Conservation (phyloP, 2,113 vertebrate species). For the Todiramphus chloris region DNA sequence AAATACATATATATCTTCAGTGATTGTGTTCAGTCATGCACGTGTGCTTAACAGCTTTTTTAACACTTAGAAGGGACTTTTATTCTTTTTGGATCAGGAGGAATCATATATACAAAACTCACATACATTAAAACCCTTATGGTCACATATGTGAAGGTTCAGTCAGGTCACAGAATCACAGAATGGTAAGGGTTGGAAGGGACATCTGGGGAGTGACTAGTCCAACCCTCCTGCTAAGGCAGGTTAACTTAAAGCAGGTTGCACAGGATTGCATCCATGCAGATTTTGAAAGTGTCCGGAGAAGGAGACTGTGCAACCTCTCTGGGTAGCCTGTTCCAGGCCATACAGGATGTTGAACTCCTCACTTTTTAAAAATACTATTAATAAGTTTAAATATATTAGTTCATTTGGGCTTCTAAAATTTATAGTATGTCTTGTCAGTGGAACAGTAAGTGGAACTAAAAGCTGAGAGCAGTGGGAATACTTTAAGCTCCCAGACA, state of each 20-base stretch:
- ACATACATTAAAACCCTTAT: not conserved
- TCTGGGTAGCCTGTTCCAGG: no score
- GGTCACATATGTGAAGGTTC: not conserved
- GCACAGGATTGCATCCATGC: no score
- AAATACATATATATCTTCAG: not conserved
- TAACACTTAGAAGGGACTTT: not conserved
- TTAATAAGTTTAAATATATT: not conserved
- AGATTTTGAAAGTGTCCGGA: no score
- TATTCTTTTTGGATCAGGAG: not conserved
- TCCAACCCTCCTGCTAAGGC: no score
- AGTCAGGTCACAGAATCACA: not conserved
- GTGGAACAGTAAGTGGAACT: rapidly evolving
- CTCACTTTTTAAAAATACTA: not conserved
- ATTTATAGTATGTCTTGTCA: not conserved
- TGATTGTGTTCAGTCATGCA: not conserved
- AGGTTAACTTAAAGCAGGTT: no score
- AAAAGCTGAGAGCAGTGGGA: not conserved
- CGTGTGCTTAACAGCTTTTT: not conserved
- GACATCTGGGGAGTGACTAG: no score
- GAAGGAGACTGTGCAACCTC: no score
- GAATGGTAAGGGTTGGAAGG: no score
- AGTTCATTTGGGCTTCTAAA: not conserved
- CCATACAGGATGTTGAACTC: not conserved
- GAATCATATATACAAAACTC: not conserved
- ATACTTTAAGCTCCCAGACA: not conserved